Evolutionary conservation across 2,113 vertebrate genomes (phyloP).

Genomic region (Leucopsar rothschildi): DNA sequence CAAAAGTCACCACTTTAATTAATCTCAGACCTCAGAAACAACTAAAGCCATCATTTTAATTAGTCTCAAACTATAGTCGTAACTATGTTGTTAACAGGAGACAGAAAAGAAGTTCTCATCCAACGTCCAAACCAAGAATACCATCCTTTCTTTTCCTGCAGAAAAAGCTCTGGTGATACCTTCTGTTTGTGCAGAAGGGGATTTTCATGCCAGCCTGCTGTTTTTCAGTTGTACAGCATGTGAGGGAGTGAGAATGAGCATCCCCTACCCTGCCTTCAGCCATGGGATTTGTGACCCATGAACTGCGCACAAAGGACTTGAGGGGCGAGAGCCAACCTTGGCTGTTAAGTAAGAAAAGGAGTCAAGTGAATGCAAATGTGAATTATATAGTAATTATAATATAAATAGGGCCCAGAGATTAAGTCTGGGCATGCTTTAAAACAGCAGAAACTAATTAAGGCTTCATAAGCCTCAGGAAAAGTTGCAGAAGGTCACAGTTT

Average conservation of each 20-base stretch:
- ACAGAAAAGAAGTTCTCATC: background rate
- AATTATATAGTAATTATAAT: conserved; percentile 38
- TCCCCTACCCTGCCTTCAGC: background rate
- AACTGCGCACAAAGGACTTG: background rate
- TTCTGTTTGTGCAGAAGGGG: background rate
- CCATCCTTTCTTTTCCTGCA: background rate
- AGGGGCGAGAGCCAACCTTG: background rate
- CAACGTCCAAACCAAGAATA: background rate
- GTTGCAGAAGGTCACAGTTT: conserved; percentile 40
- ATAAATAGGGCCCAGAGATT: conserved; percentile 12
- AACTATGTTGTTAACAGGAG: background rate
- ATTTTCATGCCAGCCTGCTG: background rate
- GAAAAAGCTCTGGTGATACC: background rate
- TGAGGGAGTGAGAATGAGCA: background rate
- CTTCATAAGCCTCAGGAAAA: conserved; percentile 22
- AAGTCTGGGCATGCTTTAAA: conserved; percentile 21
- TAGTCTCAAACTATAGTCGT: background rate
- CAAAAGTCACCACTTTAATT: background rate
- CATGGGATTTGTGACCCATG: background rate
- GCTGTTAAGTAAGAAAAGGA: conserved; percentile 4
- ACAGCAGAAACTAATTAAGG: conserved; percentile 23
- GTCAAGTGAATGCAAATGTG: conserved; percentile 38
- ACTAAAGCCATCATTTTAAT: background rate
- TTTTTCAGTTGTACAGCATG: background rate
- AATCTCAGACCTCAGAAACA: background rate